Base-by-base conservation (phyloP, 2,888 invertebrate genomes). In the Coenonympha arcania region DNA sequence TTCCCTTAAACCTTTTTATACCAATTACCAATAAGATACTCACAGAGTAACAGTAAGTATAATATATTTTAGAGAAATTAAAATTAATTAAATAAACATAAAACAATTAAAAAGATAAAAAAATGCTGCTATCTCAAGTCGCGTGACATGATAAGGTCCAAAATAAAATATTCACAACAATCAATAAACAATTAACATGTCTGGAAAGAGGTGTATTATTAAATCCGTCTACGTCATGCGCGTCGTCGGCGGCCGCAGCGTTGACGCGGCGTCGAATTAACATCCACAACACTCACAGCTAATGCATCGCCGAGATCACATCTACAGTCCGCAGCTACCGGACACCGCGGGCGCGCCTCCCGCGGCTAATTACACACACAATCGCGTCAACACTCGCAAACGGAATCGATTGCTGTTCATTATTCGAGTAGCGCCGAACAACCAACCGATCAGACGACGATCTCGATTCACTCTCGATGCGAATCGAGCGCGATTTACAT, bases 401-500 rank as follows among this genome's bases (percentile, higher is more conserved):
- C 48, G 42, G 55, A 61, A 55, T 61, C 54, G 51, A 56, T 55
- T 54, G 28, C 46, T 46, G 33, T 49, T 52, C 40, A 54, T 51
- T 55, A 55, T 50, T 48, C 52, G 47, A 42, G 52, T 47, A 45
- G 31, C 15, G 9, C 46, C 49, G 50, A 55, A 66, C 65, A 70
- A 76, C 75, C 69, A 76, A 66, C 69, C 64, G 70, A 72, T 76
- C 73, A 69, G 68, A 64, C 62, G 64, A 71, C 68, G 64, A 66
- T 73, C 70, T 69, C 65, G 67, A 62, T 65, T 67, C 75, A 79
- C 78, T 80, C 71, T 80, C 74, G 71, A 66, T 79, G 64, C 73
- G 73, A 61, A 64, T 55, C 59, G 55, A 57, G 55, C 26, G 41
- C 49, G 54, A 77, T 80, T 76, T 74, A 71, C 81, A 79, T 82